A percentile compares a stretch with the other conserved stretches of the same genome.
Evolutionary conservation across 2,888 invertebrate genomes (phyloP).

Genomic region (Agrochola lychnidis): DNA sequence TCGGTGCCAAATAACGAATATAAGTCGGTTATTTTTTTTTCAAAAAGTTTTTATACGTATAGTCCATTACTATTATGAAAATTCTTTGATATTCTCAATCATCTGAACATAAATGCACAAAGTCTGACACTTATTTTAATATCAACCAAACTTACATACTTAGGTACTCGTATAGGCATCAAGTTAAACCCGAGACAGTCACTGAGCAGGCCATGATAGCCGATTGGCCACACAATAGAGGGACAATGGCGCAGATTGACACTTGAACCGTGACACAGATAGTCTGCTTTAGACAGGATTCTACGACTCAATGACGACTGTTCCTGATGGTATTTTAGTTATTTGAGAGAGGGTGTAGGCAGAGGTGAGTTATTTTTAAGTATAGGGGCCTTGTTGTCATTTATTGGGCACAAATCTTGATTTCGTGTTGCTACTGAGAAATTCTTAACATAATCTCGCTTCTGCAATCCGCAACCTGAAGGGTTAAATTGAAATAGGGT

Average conservation of each 20-base stretch:
- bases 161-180: background rate
- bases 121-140: background rate
- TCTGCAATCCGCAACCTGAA: background rate
- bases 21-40: too few species aligned
- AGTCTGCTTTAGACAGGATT: conserved; percentile 24
- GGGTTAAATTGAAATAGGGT: background rate
- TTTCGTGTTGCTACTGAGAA: background rate
- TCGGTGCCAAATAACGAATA: too few species aligned
- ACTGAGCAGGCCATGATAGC: conserved; percentile 40
- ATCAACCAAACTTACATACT: background rate
- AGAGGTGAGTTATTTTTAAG: background rate
- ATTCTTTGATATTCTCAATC: background rate
- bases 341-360: background rate
- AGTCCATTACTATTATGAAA: background rate
- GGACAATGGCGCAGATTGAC: conserved; percentile 48
- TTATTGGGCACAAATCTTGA: background rate
- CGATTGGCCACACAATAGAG: conserved; percentile 27
- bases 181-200: conserved; percentile 15
- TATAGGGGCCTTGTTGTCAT: background rate
- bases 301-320: conserved; percentile 9
- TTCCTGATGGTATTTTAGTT: conserved; percentile 2
- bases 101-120: background rate
- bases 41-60: too few species aligned
- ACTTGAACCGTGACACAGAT: conserved; percentile 49
- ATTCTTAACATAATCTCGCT: background rate